phyloP scores from a whole-genome alignment of 2,113 vertebrate genomes.

The Mellivora capensis region DNA sequence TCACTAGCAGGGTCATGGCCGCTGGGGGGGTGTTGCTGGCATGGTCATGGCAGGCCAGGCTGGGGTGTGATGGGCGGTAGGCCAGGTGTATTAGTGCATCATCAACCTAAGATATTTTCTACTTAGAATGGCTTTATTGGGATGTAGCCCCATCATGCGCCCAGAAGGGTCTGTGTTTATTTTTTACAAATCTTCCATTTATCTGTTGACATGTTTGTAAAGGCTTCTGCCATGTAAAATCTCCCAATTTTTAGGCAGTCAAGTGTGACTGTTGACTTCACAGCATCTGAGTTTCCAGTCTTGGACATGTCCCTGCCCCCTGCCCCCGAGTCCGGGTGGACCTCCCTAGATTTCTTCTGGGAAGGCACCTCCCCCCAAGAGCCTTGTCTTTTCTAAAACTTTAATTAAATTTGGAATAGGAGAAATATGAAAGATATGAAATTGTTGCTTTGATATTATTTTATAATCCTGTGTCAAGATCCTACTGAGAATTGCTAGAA shows the following conservation, averaged over 20 bases:
- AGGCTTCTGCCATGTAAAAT: background rate
- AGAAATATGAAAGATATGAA: background rate
- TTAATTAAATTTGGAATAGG: constrained; percentile 18
- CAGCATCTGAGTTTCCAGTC: background rate
- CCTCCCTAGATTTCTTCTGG: background rate
- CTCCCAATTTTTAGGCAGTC: background rate
- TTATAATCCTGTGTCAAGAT: background rate
- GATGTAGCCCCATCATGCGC: too few relatives aligned
- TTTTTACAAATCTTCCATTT: background rate
- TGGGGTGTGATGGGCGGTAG: background rate
- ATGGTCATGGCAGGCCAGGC: background rate
- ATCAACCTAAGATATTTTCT: background rate
- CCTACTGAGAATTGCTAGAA: background rate
- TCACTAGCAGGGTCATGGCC: too few relatives aligned
- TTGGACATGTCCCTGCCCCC: fast-evolving
- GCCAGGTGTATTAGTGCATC: too few relatives aligned
- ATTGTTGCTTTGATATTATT: background rate
- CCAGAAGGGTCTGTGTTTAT: background rate
- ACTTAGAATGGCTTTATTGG: background rate
- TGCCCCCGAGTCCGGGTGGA: background rate
- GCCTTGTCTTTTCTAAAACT: background rate
- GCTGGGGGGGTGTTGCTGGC: too few relatives aligned
- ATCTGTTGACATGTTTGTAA: background rate
- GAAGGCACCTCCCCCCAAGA: background rate
- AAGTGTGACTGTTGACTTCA: background rate